These are phyloP conservation scores for Plagodis dolabraria DNA, from an alignment of 2,888 invertebrate species.

Conservation along the genomic window DNA sequence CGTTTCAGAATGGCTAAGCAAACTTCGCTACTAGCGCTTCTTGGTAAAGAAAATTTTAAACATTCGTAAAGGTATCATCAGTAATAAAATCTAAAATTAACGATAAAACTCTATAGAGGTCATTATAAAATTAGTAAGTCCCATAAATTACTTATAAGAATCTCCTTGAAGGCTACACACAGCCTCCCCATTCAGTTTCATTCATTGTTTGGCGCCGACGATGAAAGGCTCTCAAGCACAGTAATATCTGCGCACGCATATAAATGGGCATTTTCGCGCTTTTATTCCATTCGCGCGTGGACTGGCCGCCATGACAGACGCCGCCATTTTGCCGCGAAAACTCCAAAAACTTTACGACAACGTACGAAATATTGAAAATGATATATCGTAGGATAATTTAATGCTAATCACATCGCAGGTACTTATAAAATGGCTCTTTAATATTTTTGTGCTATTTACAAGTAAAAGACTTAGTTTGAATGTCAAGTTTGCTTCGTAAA, in stretches of 20 bases:
- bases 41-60: no score
- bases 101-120: no score
- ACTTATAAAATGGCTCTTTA: no score
- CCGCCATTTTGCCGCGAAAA: constrained; percentile 33
- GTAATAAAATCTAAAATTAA: no score
- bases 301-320: constrained; percentile 49
- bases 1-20: no score
- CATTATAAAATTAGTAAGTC: no score
- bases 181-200: constrained; percentile 26
- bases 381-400: neutral
- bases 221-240: neutral
- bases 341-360: constrained; percentile 37
- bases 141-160: no score
- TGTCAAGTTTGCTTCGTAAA: no score
- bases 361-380: constrained; percentile 35
- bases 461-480: no score
- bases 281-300: constrained; percentile 65
- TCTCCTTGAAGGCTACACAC: constrained; percentile 16
- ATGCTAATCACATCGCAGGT: no score
- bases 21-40: no score
- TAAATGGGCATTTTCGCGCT: constrained; percentile 49
- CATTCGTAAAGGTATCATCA: neutral
- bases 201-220: constrained; percentile 30
- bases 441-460: no score
- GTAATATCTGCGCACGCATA: constrained; percentile 47